These are phyloP conservation scores for Enteromius anoplus DNA, from an alignment of 2,797 vertebrate genomes.

Conservation along the genomic window DNA sequence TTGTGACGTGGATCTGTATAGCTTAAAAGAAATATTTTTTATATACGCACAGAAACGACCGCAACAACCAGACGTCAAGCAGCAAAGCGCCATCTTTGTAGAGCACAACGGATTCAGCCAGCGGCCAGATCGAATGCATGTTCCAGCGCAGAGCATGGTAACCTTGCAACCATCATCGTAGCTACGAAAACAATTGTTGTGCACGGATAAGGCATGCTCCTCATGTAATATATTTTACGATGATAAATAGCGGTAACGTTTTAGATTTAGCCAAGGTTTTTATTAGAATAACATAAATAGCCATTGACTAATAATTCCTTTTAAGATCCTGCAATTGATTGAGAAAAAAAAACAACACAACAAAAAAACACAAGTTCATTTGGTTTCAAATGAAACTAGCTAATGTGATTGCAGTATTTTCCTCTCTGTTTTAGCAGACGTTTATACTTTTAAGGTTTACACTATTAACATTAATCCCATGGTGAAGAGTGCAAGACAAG, in stretches of 20 bases:
- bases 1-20: slow-evolving; percentile 73
- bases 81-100: slow-evolving; percentile 63
- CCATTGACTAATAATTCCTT: slow-evolving; percentile 56
- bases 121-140: slow-evolving; percentile 64
- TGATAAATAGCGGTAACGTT: slow-evolving; percentile 55
- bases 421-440: slow-evolving; percentile 36
- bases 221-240: slow-evolving; percentile 68
- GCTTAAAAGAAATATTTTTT: slow-evolving; percentile 74
- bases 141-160: slow-evolving; percentile 64
- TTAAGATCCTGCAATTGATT: slow-evolving; percentile 42
- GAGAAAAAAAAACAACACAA: not conserved
- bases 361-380: slow-evolving; percentile 9
- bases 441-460: slow-evolving; percentile 52
- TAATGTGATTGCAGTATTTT: slow-evolving; percentile 64
- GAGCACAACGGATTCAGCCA: slow-evolving; percentile 67
- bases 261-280: slow-evolving; percentile 51
- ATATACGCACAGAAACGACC: slow-evolving; percentile 68
- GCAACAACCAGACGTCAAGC: slow-evolving; percentile 61
- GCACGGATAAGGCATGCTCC: slow-evolving; percentile 71
- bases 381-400: slow-evolving; percentile 55
- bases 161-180: slow-evolving; percentile 61
- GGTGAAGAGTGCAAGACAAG: slow-evolving; percentile 44
- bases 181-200: slow-evolving; percentile 61
- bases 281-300: slow-evolving; percentile 56
- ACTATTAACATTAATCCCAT: slow-evolving; percentile 47